phyloP scores from a whole-genome alignment of 2,888 invertebrate genomes.

The Proisotoma minuta region DNA sequence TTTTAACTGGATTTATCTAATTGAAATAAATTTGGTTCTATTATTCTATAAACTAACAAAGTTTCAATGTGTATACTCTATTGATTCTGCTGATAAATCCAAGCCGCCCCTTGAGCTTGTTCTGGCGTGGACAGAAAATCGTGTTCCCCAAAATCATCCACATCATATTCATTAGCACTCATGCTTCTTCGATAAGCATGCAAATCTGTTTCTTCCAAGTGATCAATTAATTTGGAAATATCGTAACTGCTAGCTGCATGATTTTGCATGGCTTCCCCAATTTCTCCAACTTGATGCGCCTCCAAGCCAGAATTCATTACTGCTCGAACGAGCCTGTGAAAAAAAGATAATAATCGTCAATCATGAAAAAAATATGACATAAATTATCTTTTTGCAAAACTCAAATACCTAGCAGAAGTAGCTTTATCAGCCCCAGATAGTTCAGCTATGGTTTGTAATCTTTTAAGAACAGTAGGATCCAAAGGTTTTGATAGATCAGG shows the following conservation, averaged over 20 bases:
- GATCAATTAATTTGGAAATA: neutral
- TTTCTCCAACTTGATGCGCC: neutral
- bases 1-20: too few species aligned
- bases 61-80: too few species aligned
- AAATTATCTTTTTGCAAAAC: neutral
- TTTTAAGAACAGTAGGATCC: neutral
- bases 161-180: neutral
- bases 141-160: neutral
- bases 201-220: constrained; percentile 3
- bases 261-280: neutral
- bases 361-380: neutral
- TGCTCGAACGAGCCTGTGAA: constrained; percentile 13
- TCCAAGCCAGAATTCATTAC: neutral
- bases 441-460: neutral
- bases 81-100: constrained; percentile 7
- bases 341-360: neutral
- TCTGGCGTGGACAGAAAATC: constrained; percentile 2
- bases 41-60: too few species aligned
- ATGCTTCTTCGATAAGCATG: neutral
- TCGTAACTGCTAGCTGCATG: neutral
- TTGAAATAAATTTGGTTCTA: too few species aligned
- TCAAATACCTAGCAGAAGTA: neutral
- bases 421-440: neutral
- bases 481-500: neutral
- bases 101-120: constrained; percentile 4